These are phyloP conservation scores for Ametastegia equiseti DNA, from an alignment of 2,888 invertebrate species.

Conservation along the genomic window DNA sequence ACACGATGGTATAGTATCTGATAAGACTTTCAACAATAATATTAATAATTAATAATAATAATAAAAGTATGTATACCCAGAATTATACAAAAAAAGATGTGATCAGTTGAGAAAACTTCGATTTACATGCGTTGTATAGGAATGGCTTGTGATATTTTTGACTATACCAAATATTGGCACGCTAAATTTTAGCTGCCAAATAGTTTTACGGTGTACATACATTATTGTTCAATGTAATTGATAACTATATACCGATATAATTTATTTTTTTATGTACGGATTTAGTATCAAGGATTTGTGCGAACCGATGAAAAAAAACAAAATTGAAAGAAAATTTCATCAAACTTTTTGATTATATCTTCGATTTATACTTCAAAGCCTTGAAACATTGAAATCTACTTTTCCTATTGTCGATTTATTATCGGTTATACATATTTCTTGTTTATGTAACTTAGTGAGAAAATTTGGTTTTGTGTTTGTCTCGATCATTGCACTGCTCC, in stretches of 20 bases:
- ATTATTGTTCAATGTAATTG: background rate
- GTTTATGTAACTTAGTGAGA: background rate
- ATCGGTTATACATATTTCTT: background rate
- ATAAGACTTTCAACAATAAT: too few relatives aligned
- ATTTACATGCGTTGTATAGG: background rate
- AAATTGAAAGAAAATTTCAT: background rate
- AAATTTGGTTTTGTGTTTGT: background rate
- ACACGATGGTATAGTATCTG: background rate
- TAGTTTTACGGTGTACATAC: background rate
- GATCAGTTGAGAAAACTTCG: background rate
- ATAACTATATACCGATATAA: background rate
- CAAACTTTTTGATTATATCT: background rate
- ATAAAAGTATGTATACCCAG: conserved; percentile 12
- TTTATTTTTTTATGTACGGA: background rate
- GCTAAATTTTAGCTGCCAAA: background rate
- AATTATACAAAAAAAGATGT: background rate
- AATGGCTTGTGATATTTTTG: conserved; percentile 27
- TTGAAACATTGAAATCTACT: background rate
- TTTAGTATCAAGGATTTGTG: background rate
- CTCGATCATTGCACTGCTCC: background rate
- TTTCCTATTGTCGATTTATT: background rate
- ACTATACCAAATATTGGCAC: conserved; percentile 19
- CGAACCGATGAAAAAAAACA: background rate
- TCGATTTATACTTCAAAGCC: background rate
- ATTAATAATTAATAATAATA: too few relatives aligned